Base-by-base conservation (phyloP, 30 jellyfish, hydroid and myxozoan species). In the Pelagia noctiluca region DNA sequence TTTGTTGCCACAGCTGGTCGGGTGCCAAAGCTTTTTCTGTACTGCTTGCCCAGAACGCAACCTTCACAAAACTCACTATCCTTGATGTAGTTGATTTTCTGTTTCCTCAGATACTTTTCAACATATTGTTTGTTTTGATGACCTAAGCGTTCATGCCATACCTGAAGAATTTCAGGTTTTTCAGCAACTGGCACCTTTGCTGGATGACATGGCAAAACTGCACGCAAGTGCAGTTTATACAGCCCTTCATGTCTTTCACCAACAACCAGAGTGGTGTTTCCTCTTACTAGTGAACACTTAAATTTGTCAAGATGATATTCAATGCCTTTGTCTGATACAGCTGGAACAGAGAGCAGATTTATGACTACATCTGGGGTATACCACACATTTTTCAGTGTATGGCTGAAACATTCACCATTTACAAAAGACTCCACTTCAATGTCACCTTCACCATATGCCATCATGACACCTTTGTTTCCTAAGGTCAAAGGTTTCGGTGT, bases 331-430 rank as follows among this genome's bases (percentile, higher is more conserved):
- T 71, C 83, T 31, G 83, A 72, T 71, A 13, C 77, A 35, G 83
- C 83, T 71, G 83, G 83, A 71, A 71, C 83, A 32, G 67, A 71
- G 83, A 71, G 37, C 83, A 71, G 83, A 71, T 30, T 71, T 71
- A 32, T 71, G 80, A 66, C 80, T 66, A 66, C 80, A 66, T 66
- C 68, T 22, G 80, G 68, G 70, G 80, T 66, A 66, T 66, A 34
- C 80, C 80, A 66, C 80, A 66, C 80, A 11, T 66, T 66, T 66
- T 66, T 66, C 25, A 66, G 80, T 66, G 68, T 66, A 66, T 66
- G 68, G 31, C 80, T 66, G 80, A 66, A 16, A 66, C 80, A 29
- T 67, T 26, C 68, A 29, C 68, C 80, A 66, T 66, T 22, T 66
- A 66, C 80, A 66, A 66, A 66, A 67, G 80, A 66, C 31, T 66